Base-by-base conservation (phyloP, 30 jellyfish, hydroid and myxozoan species). In the Hydractinia symbiolongicarpus region DNA sequence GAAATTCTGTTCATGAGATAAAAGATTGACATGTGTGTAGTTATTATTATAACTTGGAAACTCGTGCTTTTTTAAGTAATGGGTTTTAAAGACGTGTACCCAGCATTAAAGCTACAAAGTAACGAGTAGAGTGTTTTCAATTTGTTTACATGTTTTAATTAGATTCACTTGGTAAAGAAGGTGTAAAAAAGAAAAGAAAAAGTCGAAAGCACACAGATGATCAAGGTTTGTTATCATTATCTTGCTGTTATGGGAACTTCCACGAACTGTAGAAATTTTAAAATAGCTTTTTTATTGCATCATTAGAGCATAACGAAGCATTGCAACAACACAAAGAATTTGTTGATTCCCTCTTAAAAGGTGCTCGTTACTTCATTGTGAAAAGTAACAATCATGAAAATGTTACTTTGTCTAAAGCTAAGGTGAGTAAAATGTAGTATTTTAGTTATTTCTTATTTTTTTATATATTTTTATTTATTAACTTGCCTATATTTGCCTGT, bases 361-460 rank as follows among this genome's bases (percentile, higher is more conserved):
- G 96, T 20, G 95, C 99, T 4, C 60, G 96, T 76, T 95, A 88
- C 81, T 95, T 95, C 87, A 90, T 95, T 19, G 86, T 95, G 44
- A 95, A 95, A 79, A 95, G 99, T 82, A 95, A 95, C 78, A 95
- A 95, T 62, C 86, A 85, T 68, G 99, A 95, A 70, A 95, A 95
- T 84, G 99, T 95, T 15, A 56, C 96, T 5, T 52, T 95, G 52
- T 90, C 99, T 49, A 95, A 95, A 78, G 98, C 98, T 51, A 93
- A 93, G 96, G 98, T 93, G 44, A 30, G 44, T 30, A 30, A 30
- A 30, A 30, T 30, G 15, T 14, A 69, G 15, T 69, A 21, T n/a
- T 9, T 17, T 9, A 16, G 1, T 69, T 60, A 9, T 30, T 30
- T 30, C 44, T 2, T 30, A 30, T 0, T 30, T 30, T n/a, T 2